Base-by-base conservation (phyloP, 2,888 invertebrate species). In the Ditula angustiorana region DNA sequence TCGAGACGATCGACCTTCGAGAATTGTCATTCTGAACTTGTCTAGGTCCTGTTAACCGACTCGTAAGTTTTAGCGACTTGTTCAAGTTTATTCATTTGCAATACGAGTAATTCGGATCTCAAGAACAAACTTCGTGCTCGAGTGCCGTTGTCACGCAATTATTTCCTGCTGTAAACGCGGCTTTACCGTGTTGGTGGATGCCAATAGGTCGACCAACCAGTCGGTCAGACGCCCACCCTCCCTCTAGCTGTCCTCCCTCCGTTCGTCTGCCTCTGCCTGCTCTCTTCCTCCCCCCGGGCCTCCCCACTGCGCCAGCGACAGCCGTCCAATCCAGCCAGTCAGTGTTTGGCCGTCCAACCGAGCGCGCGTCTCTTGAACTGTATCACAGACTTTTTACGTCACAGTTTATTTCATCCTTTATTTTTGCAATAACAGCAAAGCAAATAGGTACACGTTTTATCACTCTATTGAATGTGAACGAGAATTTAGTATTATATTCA, bases 171-270 rank as follows among this genome's bases (percentile, higher is more conserved):
- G 64, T 58, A 62, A 81, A 81, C 85, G 82, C 80, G 77, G 75
- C 68, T 81, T 64, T 64, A 64, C 46, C 64, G 83, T 83, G 82
- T 83, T 83, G 77, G 86, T 88, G 81, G 83, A 81, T 86, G 87
- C 90, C 86, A 90, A 87, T 90, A 87, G 88, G 90, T 91, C 90
- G 92, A 83, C 90, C 91, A 90, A 91, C 91, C 90, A 91, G 91
- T 90, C 88, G 83, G 79, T 83, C 86, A 90, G 90, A 87, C 88
- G 84, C 85, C 85, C 90, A 87, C 88, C 90, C 90, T 87, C 88
- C 87, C 88, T 82, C 85, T 78, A 80, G 82, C 82, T 81, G 82
- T 86, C 88, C 86, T 85, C 86, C 83, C 85, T 86, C 87, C 85
- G 81, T 75, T 80, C 85, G 82, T 83, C 77, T 76, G 69, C 68